Evolutionary conservation across 2,113 vertebrate species (phyloP), one percentile per base, ranked within the genome.

Genomic region (Pygoscelis adeliae): DNA sequence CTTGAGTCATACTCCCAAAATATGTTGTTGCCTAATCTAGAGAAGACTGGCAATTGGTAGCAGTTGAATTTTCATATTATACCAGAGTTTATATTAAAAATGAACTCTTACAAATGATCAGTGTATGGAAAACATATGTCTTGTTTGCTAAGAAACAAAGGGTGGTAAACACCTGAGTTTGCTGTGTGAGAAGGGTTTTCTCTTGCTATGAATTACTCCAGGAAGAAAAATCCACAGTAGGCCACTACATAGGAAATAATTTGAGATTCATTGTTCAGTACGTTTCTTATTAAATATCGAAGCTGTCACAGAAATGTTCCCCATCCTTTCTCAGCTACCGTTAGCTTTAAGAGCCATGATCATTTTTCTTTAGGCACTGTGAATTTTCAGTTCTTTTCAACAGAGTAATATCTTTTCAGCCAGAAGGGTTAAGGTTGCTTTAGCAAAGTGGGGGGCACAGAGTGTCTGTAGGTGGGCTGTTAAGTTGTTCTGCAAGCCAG

Each of bases 1-100:
- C 80, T 91, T 96, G 92, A 97, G 96, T 97, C 93, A 93, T 87
- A 80, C 56, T 95, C 94, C 92, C 61, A 78, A 95, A 93, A 94
- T 96, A 93, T 14, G 66, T 93, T 91, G 82, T 95, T 95, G 80
- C 83, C 89, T 94, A 79, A 94, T 96, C 61, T 50, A 59, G 78
- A 78, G 42, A 82, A 90, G 73, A 53, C 66, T 87, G 87, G 73
- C 77, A 96, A 90, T 85, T 50, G 20, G 32, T 91, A 73, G 80
- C 83, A 53, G 66, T 42, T 80, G 62, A 91, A 89, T 36, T 83
- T 90, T 36, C 76, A 69, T 89, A 38, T 86, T 73, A 79, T 55
- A 85, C 74, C 56, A 80, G 66, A 83, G 44, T 77, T 86, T 49
- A 38, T 73, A 44, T 69, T 89, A 89, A 95, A 94, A 95, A 90